Percentiles rank a stretch among this genome's conserved stretches.
phyloP scores from a whole-genome alignment of 92 coral and sea anemone genomes.

The Pocillopora meandrina region DNA sequence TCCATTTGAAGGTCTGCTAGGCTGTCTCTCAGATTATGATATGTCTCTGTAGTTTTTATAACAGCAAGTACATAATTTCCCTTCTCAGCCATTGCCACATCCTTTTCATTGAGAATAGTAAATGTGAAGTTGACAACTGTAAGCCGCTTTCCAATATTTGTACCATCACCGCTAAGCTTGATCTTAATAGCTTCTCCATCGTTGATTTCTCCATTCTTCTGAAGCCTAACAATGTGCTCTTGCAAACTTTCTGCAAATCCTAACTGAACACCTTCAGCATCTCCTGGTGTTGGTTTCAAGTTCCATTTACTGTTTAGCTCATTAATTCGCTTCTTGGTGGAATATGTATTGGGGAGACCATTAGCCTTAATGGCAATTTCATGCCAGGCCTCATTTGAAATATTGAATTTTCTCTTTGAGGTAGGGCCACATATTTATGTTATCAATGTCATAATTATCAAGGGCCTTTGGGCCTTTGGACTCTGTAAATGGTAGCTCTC shows the following conservation, averaged over 20 bases:
- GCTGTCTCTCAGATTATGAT: slow-evolving; percentile 21
- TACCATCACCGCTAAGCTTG: too few species aligned
- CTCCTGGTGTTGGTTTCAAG: slow-evolving; percentile 50
- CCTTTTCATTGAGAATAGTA: too few species aligned
- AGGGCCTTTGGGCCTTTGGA: slow-evolving; percentile 8
- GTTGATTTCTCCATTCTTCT: background rate
- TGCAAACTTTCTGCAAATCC: slow-evolving; percentile 45
- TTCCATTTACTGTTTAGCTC: slow-evolving; percentile 26
- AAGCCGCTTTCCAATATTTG: too few species aligned
- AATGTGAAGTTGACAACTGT: too few species aligned
- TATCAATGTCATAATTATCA: slow-evolving; percentile 46
- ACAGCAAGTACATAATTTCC: slow-evolving; percentile 55
- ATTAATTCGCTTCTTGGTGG: background rate
- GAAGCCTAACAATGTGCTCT: slow-evolving; percentile 22
- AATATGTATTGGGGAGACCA: slow-evolving; percentile 2
- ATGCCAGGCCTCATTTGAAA: slow-evolving; percentile 68
- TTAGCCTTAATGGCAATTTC: slow-evolving; percentile 56
- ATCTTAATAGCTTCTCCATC: too few species aligned
- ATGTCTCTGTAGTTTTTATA: slow-evolving; percentile 43
- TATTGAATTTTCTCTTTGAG: slow-evolving; percentile 54
- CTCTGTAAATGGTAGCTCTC: slow-evolving; percentile 26
- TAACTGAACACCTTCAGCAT: slow-evolving; percentile 52
- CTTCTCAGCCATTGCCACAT: slow-evolving; percentile 43
- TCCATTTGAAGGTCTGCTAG: slow-evolving; percentile 43
- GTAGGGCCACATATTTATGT: slow-evolving; percentile 46